These are phyloP conservation scores for Apostichopus leukothele DNA, from an alignment of 53 echinoderm and acorn worm genomes.

Conservation along the genomic window DNA sequence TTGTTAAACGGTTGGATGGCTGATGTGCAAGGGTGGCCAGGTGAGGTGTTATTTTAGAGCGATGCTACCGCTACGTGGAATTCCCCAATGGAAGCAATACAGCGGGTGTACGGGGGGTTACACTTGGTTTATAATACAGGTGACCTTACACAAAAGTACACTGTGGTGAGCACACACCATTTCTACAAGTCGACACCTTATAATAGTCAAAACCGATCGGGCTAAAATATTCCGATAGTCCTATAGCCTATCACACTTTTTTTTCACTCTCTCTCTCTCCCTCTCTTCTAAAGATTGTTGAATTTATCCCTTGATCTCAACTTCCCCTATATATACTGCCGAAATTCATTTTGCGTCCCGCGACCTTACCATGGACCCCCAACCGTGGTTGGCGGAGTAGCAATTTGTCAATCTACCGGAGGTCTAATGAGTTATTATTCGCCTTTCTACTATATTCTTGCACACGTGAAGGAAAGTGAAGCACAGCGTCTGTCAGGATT, in stretches of 20 bases:
- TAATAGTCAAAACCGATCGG: not conserved
- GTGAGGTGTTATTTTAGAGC: slow-evolving; percentile 51
- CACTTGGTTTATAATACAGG: not conserved
- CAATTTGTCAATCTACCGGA: slow-evolving; percentile 51
- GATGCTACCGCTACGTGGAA: slow-evolving; percentile 35
- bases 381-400: slow-evolving; percentile 41
- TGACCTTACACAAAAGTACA: slow-evolving; percentile 46
- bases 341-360: slow-evolving; percentile 39
- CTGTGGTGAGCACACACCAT: slow-evolving; percentile 30
- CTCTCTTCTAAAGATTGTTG: not conserved
- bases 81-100: slow-evolving; percentile 26
- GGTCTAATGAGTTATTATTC: slow-evolving; percentile 50
- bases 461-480: slow-evolving; percentile 8
- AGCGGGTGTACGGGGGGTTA: not conserved
- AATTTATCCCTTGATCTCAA: not conserved
- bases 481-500: slow-evolving; percentile 18
- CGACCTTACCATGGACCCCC: slow-evolving; percentile 42
- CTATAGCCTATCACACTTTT: not conserved
- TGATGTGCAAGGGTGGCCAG: slow-evolving; percentile 45
- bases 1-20: slow-evolving; percentile 42
- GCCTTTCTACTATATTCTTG: slow-evolving; percentile 32
- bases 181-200: slow-evolving; percentile 25
- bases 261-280: not conserved
- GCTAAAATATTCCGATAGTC: not conserved
- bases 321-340: slow-evolving; percentile 13